Base-by-base conservation (phyloP, 2,888 invertebrate species). In the Capitulum mitella region DNA sequence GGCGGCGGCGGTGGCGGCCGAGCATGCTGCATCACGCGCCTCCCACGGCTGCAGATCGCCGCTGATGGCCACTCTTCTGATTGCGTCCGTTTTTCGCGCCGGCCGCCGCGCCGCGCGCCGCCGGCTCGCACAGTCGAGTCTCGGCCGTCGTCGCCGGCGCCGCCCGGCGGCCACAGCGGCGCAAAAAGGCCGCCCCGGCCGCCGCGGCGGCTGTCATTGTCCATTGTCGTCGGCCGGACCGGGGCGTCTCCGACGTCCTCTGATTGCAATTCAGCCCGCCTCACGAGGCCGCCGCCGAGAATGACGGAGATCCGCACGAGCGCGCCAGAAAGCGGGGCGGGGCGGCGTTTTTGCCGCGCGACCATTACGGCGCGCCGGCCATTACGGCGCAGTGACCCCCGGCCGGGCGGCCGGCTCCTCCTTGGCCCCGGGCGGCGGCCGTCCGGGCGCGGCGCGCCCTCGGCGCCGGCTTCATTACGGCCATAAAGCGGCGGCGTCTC, bases 301-400 rank as follows among this genome's bases (percentile, higher is more conserved):
- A 32, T 32, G 32, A 22, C 16, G 19, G 32, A 34, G 64, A 64
- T 64, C 64, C 37, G 64, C 32, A 32, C 64, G 32, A 64, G 64
- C 64, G 64, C 64, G 34, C 64, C 64, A 64, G 64, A 64, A 64
- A 64, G 64, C 64, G 64, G 64, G 64, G 64, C 64, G 64, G 64
- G 64, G 64, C 64, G 64, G 32, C 64, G 64, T 64, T 64, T 64
- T 64, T 64, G 64, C 64, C 64, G 34, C 26, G 26, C 54, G 54
- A n/a, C 54, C 26, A 54, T 54, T 54, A 54, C 19, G 54, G 19
- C 54, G 64, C 64, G 16, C 22, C 6, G 64, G 8, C 37, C 64
- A 64, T 64, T 64, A 64, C 37, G 37, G 64, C 64, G 64, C 64
- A 64, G 19, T 32, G 64, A 64, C 64, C 64, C 64, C 37, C 32